Evolutionary conservation across 2,113 vertebrate species (phyloP).

Genomic region (Atrichornis clamosus): DNA sequence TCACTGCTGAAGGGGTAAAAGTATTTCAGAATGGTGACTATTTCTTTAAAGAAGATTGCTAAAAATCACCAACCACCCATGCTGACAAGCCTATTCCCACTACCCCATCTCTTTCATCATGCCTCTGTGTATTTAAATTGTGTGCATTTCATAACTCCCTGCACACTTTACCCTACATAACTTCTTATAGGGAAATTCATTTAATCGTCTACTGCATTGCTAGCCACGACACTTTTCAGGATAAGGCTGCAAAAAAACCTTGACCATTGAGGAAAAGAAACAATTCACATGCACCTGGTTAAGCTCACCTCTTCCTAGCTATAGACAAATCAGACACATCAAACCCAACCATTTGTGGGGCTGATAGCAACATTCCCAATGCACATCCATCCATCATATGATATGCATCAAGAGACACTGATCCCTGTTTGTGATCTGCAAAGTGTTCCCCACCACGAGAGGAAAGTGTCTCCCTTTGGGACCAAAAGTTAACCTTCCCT

Average conservation of each 20-base stretch:
- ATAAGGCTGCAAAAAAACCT: background rate
- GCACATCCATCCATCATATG: rapidly evolving
- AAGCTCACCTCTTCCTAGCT: background rate
- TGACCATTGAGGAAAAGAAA: background rate
- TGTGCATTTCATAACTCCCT: background rate
- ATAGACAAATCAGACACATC: background rate
- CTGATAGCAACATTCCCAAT: rapidly evolving
- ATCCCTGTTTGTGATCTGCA: background rate
- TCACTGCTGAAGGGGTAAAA: background rate
- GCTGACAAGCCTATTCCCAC: rapidly evolving
- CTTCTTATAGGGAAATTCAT: background rate
- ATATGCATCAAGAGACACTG: background rate
- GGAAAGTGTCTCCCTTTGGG: rapidly evolving
- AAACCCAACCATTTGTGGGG: background rate
- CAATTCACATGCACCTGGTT: rapidly evolving
- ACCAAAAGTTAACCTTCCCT: rapidly evolving
- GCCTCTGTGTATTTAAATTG: background rate
- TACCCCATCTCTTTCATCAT: background rate
- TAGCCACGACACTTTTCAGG: background rate
- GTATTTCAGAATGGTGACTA: background rate
- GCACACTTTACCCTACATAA: background rate
- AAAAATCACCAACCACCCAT: background rate
- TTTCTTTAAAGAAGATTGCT: background rate
- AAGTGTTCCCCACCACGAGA: too few relatives aligned
- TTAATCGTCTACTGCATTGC: background rate